Evolutionary conservation across 2,888 invertebrate species (phyloP).

Genomic region (Rhingia rostrata): DNA sequence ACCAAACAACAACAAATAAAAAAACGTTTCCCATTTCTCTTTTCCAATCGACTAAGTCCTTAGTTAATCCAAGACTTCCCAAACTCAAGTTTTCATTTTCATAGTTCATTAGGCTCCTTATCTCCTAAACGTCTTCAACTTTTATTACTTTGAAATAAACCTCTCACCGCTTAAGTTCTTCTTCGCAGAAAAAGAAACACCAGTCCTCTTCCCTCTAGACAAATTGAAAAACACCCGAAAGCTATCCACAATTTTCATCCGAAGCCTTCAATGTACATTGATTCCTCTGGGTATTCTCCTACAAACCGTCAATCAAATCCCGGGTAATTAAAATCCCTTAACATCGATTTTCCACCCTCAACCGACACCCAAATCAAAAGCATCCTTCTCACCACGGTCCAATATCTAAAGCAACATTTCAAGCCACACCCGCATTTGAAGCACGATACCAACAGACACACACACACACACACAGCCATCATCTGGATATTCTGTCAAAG

Average conservation of each 20-base stretch:
- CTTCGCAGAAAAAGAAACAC: neutral
- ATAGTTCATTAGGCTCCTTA: conserved; percentile 27
- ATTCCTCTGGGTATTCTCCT: conserved; percentile 24
- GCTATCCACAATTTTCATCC: conserved; percentile 49
- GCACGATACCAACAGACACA: conserved; percentile 3
- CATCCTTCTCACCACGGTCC: neutral
- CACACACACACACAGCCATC: neutral
- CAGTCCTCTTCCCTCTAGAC: neutral
- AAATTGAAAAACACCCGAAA: conserved; percentile 61
- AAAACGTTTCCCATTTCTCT: neutral
- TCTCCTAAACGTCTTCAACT: conserved; percentile 12
- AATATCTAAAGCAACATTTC: neutral
- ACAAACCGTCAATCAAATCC: conserved; percentile 63
- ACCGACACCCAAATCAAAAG: neutral
- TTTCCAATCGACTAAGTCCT: neutral
- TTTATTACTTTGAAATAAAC: conserved; percentile 24
- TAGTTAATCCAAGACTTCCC: conserved; percentile 11
- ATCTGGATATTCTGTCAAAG: conserved; percentile 15
- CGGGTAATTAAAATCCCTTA: conserved; percentile 53
- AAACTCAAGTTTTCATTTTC: conserved; percentile 34
- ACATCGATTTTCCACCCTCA: conserved; percentile 58
- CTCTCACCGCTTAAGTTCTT: conserved; percentile 9
- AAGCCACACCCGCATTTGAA: conserved; percentile 16
- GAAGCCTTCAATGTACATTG: conserved; percentile 32
- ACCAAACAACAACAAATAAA: neutral